Evolutionary conservation across 2,113 vertebrate species (phyloP), one percentile per base, ranked within the genome.

Genomic region (Lepisosteus oculatus): DNA sequence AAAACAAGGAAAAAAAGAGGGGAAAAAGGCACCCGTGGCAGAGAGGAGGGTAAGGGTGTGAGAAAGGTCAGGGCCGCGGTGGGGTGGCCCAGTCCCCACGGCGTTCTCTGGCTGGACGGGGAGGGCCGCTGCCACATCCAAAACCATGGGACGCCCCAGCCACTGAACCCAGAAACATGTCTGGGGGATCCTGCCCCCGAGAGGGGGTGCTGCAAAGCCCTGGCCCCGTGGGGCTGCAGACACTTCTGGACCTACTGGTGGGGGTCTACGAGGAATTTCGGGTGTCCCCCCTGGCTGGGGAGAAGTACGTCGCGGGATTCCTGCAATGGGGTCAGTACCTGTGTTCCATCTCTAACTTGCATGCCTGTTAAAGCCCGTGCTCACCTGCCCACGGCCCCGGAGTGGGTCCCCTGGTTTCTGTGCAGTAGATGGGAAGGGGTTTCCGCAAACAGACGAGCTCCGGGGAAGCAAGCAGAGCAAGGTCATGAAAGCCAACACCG

Each of bases 271-370:
- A 95, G 73, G 94, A 94, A 84, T 89, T 95, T 76, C 83, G 83
- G 17, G 79, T 85, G 6, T 93, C 92, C 0, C 74, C 85, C 6
- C 80, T 93, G 41, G 77, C 85, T 65, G 83, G 85, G 70, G 92
- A 95, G 80, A 94, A 91, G 74, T 90, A 92, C 17, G 86, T 94
- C 76, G 84, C 78, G 13, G 85, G 90, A 67, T 95, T 95, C 77
- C 84, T 95, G 51, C 85, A 89, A 65, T 95, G 94, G 94, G 94
- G 93, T 95, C 76, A 95, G 93, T 94, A 64, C 15, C 17, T 9
- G 71, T 51, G 3, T 13, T 59, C 3, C 56, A 59, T 6, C 12
- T 14, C 2, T 29, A 12, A 14, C 13, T 59, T 59, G 9, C 5
- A 51, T 5, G 9, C 5, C 47, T 51, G 12, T 6, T 51, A 2